A percentile compares a stretch with the other conserved stretches of the same genome.
Conservation (phyloP, 2,797 vertebrate genomes). For the Protosalanx chinensis region DNA sequence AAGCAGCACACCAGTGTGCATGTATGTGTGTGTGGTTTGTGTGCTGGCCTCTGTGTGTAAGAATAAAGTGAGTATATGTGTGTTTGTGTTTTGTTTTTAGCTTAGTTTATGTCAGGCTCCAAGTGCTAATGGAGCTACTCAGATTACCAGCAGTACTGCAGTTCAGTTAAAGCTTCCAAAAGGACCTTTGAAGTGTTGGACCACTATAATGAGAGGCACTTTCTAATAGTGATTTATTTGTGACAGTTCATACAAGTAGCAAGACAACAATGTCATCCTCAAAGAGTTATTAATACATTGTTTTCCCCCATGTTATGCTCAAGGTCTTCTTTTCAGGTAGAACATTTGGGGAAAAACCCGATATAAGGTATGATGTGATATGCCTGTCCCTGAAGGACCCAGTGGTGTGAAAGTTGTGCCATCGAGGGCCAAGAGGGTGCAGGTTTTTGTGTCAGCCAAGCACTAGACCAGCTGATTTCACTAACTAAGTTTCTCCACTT, state of each 20-base stretch:
- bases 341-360: background rate
- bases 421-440: too few relatives aligned
- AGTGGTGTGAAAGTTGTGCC: too few relatives aligned
- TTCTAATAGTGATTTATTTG: conserved; percentile 56
- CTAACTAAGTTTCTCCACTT: too few relatives aligned
- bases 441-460: too few relatives aligned
- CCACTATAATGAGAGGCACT: conserved; percentile 63
- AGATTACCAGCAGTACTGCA: conserved; percentile 48
- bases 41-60: background rate
- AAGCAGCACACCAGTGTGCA: background rate
- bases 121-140: conserved; percentile 46
- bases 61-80: background rate
- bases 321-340: conserved; percentile 34
- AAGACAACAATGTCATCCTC: conserved; percentile 37
- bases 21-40: conserved; percentile 1
- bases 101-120: conserved; percentile 29
- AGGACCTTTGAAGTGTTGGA: conserved; percentile 65
- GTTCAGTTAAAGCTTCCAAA: conserved; percentile 52
- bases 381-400: too few relatives aligned
- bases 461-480: too few relatives aligned
- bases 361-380: too few relatives aligned
- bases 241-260: conserved; percentile 52
- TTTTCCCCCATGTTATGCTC: background rate
- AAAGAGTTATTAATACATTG: too few relatives aligned
- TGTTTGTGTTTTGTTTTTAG: conserved; percentile 2